Percentiles rank a stretch among this genome's conserved stretches.
These are phyloP conservation scores for Drosophila monieri DNA, from an alignment of 2,888 invertebrate species.

Conservation along the genomic window DNA sequence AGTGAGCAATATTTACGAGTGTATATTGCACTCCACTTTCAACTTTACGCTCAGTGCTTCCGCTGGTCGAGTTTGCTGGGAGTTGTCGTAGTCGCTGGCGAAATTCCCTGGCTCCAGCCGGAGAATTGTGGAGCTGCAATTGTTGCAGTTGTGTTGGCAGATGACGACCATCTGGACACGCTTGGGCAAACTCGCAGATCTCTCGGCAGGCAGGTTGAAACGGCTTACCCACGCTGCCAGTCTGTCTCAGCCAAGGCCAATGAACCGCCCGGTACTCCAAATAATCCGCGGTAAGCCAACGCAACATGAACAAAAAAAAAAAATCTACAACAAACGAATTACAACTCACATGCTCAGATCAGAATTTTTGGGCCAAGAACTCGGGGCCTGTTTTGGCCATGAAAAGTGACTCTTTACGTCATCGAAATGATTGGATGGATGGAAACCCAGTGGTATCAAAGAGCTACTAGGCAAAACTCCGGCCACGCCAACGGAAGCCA, in stretches of 20 bases:
- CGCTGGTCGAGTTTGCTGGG: slow-evolving; percentile 41
- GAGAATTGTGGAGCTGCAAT: slow-evolving; percentile 57
- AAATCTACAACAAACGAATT: background rate
- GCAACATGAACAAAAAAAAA: slow-evolving; percentile 22
- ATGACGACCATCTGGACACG: slow-evolving; percentile 60
- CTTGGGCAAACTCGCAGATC: slow-evolving; percentile 54
- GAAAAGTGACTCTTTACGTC: slow-evolving; percentile 71
- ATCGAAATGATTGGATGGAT: slow-evolving; percentile 61
- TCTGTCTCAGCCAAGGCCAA: slow-evolving; percentile 63
- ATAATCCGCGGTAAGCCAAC: slow-evolving; percentile 52
- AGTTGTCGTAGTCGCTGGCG: slow-evolving; percentile 56
- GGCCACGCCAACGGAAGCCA: slow-evolving; percentile 74
- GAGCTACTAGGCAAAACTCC: slow-evolving; percentile 17
- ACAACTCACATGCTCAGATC: slow-evolving; percentile 15
- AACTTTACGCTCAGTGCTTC: slow-evolving; percentile 61
- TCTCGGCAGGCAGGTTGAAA: slow-evolving; percentile 14
- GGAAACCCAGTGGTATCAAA: background rate
- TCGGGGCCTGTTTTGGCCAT: slow-evolving; percentile 63
- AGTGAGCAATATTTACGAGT: slow-evolving; percentile 8
- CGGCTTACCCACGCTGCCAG: slow-evolving; percentile 60
- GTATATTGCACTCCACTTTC: slow-evolving; percentile 58
- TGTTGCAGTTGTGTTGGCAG: slow-evolving; percentile 44
- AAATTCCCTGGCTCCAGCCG: slow-evolving; percentile 18
- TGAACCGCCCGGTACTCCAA: slow-evolving; percentile 65
- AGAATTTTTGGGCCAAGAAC: slow-evolving; percentile 66